Base-by-base conservation (phyloP, 2,113 vertebrate species). In the Neotragus moschatus region DNA sequence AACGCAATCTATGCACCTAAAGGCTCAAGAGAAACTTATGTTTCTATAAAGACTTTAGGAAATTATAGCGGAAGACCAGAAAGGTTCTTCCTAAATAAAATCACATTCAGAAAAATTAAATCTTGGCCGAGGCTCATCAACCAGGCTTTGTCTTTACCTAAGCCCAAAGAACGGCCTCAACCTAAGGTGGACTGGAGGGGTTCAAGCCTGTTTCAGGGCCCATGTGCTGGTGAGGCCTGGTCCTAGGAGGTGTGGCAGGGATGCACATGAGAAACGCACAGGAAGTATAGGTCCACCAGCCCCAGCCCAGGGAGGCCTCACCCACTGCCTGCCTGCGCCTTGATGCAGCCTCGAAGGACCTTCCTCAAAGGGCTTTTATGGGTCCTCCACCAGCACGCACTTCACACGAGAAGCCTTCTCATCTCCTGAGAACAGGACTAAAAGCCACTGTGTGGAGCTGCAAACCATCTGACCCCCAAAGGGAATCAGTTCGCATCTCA, bases 271-370 rank as follows among this genome's bases (percentile, higher is more conserved):
- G 3, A 47, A 10, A 12, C 9, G 5, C 11, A 25, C 1, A 75
- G 80, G 56, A 91, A 19, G 19, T 5, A 36, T 3, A 10, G 25
- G 23, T 61, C 5, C 6, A 3, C 26, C 1, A 1, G 36, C 11
- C 49, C 51, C 6, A 2, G 51, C 30, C 21, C 60, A 51, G 56
- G 1, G 21, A 82, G n/a, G 51, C 13, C 3, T 26, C 21, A 63
- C 43, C 53, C n/a, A 0, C n/a, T 3, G 9, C 28, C 25, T 30
- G 36, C 60, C 25, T 4, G 13, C 1, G 19, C 28, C 36, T 23
- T 15, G 23, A 11, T 0, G 1, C 9, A 21, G 5, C 26, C 63
- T 13, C 12, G 28, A 2, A n/a, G 26, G 47, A 39, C 10, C 14
- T 17, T 7, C 1, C 0, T 36, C 39, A 6, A 21, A 7, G 33